These are phyloP conservation scores for Rhea americana DNA, from an alignment of 2,113 vertebrate genomes.

Conservation along the genomic window DNA sequence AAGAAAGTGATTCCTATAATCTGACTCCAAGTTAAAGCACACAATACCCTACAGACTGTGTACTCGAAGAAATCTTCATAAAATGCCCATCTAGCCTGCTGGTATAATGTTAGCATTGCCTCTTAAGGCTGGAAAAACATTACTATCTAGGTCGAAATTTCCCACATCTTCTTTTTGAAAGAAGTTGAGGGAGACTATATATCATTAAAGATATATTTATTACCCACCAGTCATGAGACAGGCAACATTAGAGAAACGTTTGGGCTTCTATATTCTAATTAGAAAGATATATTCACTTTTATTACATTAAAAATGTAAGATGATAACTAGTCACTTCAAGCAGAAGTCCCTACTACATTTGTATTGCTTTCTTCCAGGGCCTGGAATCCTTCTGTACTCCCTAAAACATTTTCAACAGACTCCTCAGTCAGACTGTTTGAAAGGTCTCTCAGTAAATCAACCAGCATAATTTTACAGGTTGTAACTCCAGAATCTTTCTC, in stretches of 20 bases:
- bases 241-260: not conserved
- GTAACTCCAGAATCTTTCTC: not conserved
- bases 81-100: not conserved
- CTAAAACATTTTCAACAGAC: not conserved
- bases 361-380: not conserved
- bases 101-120: not conserved
- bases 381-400: not conserved
- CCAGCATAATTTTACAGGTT: not conserved
- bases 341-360: not conserved
- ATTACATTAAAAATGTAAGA: not conserved
- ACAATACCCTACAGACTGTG: accelerated
- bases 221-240: not conserved
- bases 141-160: not conserved
- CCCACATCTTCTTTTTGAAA: not conserved
- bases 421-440: not conserved
- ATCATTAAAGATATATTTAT: not conserved
- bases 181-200: too few species aligned
- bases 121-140: not conserved
- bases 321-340: not conserved
- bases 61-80: not conserved
- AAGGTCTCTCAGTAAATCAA: not conserved
- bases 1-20: not conserved
- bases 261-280: not conserved
- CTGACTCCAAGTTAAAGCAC: not conserved
- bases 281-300: not conserved